Percentiles rank a stretch among this genome's conserved stretches.
phyloP scores from a whole-genome alignment of 1,140 invertebrate genomes.

The Sycophila sp. region DNA sequence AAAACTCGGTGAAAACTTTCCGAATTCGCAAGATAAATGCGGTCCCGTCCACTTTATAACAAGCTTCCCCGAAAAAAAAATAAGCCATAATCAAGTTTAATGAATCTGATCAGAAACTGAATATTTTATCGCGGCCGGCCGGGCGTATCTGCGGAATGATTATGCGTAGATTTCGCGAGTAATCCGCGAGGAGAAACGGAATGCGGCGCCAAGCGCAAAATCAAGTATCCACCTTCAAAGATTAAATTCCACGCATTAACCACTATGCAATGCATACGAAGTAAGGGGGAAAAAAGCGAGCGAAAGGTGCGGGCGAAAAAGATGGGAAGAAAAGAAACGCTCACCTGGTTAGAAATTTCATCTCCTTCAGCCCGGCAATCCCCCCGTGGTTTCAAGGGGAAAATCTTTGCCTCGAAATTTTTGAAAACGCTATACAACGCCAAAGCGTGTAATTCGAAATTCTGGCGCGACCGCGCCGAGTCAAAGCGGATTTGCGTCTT shows the following conservation, averaged over 20 bases:
- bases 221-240: not conserved
- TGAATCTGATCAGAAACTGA: conserved; percentile 8
- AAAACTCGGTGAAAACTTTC: conserved; percentile 10
- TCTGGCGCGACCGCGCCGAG: too few species aligned
- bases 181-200: not conserved
- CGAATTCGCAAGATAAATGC: not conserved
- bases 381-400: not conserved
- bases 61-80: not conserved
- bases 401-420: too few species aligned
- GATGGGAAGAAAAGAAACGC: not conserved
- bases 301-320: not conserved
- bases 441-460: too few species aligned
- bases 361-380: not conserved
- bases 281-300: not conserved
- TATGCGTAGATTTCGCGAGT: not conserved
- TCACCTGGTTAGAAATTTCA: not conserved
- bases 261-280: not conserved
- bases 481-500: too few species aligned
- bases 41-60: not conserved
- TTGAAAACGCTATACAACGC: too few species aligned
- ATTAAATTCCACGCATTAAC: conserved; percentile 13
- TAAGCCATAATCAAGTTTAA: conserved; percentile 1
- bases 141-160: not conserved
- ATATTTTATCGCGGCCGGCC: not conserved
- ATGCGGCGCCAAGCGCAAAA: not conserved